Evolutionary conservation across 2,888 invertebrate species (phyloP).

Genomic region (Mactromeris polynyma): DNA sequence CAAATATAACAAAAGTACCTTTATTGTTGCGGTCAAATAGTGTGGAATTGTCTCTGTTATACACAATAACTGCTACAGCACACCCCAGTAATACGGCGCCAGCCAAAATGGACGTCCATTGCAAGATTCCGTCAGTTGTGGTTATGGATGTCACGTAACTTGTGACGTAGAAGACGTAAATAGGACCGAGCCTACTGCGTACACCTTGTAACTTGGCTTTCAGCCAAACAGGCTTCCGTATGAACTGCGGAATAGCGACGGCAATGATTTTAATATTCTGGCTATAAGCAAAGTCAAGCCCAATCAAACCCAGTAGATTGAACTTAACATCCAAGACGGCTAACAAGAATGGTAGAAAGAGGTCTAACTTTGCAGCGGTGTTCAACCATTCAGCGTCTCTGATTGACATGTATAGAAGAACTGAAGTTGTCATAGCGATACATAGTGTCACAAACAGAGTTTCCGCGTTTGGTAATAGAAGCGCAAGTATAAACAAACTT

Average conservation of each 20-base stretch:
- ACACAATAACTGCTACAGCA: constrained; percentile 43
- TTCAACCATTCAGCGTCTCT: constrained; percentile 23
- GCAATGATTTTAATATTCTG: constrained; percentile 30
- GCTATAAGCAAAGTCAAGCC: constrained; percentile 16
- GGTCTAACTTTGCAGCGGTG: constrained; percentile 32
- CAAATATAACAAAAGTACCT: neutral
- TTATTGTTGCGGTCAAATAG: constrained; percentile 31
- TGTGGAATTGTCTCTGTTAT: constrained; percentile 63
- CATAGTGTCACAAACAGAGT: neutral
- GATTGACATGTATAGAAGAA: neutral
- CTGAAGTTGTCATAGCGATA: neutral
- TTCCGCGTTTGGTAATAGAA: constrained; percentile 9
- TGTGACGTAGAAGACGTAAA: constrained; percentile 54
- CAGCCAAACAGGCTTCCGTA: constrained; percentile 59
- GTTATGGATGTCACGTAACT: constrained; percentile 25
- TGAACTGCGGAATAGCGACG: constrained; percentile 59
- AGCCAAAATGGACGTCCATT: neutral
- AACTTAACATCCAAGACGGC: constrained; percentile 43
- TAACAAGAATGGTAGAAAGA: constrained; percentile 37
- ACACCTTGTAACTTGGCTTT: constrained; percentile 63
- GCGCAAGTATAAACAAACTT: constrained; percentile 25
- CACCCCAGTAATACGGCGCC: constrained; percentile 13
- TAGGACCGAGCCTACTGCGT: constrained; percentile 62
- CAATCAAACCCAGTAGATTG: neutral
- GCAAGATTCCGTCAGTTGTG: neutral